Evolutionary conservation across 2,113 vertebrate genomes (phyloP), one percentile per base, ranked within the genome.

Genomic region (Rhinichthys klamathensis): DNA sequence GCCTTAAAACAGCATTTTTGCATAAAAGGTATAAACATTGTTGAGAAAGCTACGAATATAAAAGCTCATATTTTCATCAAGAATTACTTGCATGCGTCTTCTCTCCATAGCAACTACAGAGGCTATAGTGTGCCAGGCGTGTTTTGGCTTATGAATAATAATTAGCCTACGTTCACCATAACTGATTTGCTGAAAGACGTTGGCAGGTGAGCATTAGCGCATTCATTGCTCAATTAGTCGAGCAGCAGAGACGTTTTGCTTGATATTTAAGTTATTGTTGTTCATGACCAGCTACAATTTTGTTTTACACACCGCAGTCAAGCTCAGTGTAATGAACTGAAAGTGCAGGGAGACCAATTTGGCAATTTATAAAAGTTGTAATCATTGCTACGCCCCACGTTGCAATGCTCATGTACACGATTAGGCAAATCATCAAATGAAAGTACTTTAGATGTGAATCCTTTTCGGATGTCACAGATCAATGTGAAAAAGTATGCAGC

Each of bases 161-260:
- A 77, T 54, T 54, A n/a, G n/a, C n/a, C n/a, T n/a, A 23, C 27
- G 9, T 23, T 77, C 16, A 54, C 18, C 30, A 21, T 35, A 32
- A 54, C 51, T 32, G 49, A 77, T 77, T 27, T 76, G 27, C 49
- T 54, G 74, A 54, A 76, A 54, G 27, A 54, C 5, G 8, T 21
- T 18, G 16, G 4, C 21, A 76, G 74, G 44, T 32, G 4, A 56
- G 49, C 25, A 16, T 30, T 56, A 76, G 46, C 15, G 0, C 25
- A 54, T 76, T 76, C 74, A 3, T 77, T 56, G 74, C 49, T 54
- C 54, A 77, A 56, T 77, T 77, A 77, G 8, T 27, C 9, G 25
- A 56, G 9, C 51, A 23, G 23, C 49, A 56, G 30, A 32, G 27
- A 27, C 73, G 16, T 75, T 46, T 51, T 25, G 21, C 74, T 77